Conservation (phyloP, 2,888 invertebrate species). For the Luperina testacea region DNA sequence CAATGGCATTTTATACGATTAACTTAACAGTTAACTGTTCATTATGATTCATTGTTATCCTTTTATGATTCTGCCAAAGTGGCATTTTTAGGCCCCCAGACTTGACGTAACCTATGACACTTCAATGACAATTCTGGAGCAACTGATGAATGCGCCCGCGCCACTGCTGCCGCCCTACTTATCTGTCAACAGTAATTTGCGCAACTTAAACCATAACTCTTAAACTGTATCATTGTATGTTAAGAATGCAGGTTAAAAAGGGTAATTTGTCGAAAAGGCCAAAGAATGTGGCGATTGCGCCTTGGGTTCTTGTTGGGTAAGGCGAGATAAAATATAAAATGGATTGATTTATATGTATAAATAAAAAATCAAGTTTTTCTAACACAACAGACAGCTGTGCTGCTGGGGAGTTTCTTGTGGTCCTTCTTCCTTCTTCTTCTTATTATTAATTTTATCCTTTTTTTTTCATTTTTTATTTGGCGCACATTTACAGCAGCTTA, state of each 20-base stretch:
- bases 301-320: conserved; percentile 3
- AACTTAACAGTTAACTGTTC: no score
- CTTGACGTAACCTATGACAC: conserved; percentile 40
- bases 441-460: no score
- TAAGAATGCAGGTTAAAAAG: conserved; percentile 46
- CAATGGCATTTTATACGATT: no score
- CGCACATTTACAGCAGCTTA: no score
- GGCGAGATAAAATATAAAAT: neutral
- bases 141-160: neutral
- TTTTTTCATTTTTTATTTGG: no score
- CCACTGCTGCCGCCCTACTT: neutral
- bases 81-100: neutral
- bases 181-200: conserved; percentile 41
- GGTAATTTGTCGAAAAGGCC: conserved; percentile 42
- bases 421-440: no score
- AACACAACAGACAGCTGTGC: no score
- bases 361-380: no score
- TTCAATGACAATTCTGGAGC: conserved; percentile 32
- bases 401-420: no score
- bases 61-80: no score
- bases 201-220: conserved; percentile 31
- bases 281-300: conserved; percentile 16
- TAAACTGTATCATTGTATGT: conserved; percentile 28
- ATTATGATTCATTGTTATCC: no score
- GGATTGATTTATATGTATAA: neutral